Percentiles rank a stretch among this genome's conserved stretches.
These are phyloP conservation scores for Phrixothrix hirtus DNA, from an alignment of 2,888 invertebrate species.

Conservation along the genomic window DNA sequence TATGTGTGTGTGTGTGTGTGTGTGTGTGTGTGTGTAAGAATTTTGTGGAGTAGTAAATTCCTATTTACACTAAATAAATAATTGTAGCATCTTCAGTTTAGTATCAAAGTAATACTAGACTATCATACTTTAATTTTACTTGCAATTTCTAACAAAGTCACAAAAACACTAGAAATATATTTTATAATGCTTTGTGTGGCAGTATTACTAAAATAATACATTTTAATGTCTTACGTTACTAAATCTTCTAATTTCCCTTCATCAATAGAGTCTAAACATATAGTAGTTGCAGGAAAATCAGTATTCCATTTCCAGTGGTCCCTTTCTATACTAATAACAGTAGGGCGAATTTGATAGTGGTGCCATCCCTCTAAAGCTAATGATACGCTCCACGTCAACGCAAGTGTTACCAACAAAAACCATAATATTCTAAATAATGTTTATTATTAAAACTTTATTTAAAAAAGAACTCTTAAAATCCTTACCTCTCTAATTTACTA, in stretches of 20 bases:
- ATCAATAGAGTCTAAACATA: constrained; percentile 41
- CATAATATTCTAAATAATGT: constrained; percentile 40
- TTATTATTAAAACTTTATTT: not conserved
- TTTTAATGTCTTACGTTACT: constrained; percentile 15
- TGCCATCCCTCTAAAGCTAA: constrained; percentile 41
- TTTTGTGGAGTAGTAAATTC: no score
- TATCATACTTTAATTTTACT: no score
- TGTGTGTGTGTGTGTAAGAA: no score
- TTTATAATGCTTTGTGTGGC: no score
- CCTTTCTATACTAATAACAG: constrained; percentile 43
- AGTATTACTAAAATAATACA: no score
- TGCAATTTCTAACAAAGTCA: no score
- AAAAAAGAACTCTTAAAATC: not conserved
- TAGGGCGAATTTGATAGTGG: constrained; percentile 44
- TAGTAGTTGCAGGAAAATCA: constrained; percentile 45
- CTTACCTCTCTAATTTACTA: constrained; percentile 44
- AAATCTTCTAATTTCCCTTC: constrained; percentile 1
- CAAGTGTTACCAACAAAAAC: constrained; percentile 37
- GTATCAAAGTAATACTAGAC: no score
- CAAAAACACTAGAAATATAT: no score
- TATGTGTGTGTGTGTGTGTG: no score
- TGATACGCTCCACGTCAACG: constrained; percentile 33
- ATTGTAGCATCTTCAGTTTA: no score
- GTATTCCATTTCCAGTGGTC: constrained; percentile 43
- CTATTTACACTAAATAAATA: no score